Percentiles rank a stretch among this genome's conserved stretches.
Evolutionary conservation across 2,888 invertebrate genomes (phyloP).

Genomic region (Hecatera dysodea): DNA sequence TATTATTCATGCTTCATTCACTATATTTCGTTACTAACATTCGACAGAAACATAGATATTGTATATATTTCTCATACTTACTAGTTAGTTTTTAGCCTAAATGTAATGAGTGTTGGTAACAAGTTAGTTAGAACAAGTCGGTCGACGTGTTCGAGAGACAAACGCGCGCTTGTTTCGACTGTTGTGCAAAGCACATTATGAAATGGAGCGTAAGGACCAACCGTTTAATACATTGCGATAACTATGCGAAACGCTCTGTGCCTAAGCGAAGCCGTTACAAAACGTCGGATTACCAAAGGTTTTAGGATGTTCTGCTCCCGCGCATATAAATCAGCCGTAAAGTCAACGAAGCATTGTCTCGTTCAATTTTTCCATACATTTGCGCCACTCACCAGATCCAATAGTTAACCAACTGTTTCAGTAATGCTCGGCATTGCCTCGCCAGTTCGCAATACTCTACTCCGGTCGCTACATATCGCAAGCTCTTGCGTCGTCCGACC

Average conservation of each 20-base stretch:
- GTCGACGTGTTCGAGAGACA: slow-evolving; percentile 75
- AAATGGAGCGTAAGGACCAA: slow-evolving; percentile 85
- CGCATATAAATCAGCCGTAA: slow-evolving; percentile 79
- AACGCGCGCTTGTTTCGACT: slow-evolving; percentile 78
- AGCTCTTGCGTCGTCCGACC: slow-evolving; percentile 86
- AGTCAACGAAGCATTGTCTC: slow-evolving; percentile 72
- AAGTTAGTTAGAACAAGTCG: slow-evolving; percentile 46
- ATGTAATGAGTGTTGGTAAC: slow-evolving; percentile 27
- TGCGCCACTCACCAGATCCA: slow-evolving; percentile 82
- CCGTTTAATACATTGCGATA: slow-evolving; percentile 78
- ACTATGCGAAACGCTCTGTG: slow-evolving; percentile 79
- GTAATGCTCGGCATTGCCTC: slow-evolving; percentile 81
- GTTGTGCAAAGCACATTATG: slow-evolving; percentile 85
- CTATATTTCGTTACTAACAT: slow-evolving; percentile 42
- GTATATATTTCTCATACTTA: slow-evolving; percentile 23
- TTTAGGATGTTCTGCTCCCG: slow-evolving; percentile 66
- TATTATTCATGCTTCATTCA: slow-evolving; percentile 50
- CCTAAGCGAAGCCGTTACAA: slow-evolving; percentile 78
- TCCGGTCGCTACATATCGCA: slow-evolving; percentile 86
- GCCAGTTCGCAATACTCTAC: slow-evolving; percentile 83
- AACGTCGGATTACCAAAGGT: slow-evolving; percentile 80
- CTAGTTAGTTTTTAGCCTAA: slow-evolving; percentile 33
- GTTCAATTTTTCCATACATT: slow-evolving; percentile 82
- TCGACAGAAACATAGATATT: slow-evolving; percentile 28
- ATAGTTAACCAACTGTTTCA: slow-evolving; percentile 86